These are phyloP conservation scores for Ommatoiulus sabulosus DNA, from an alignment of 2,888 invertebrate species.

Conservation along the genomic window DNA sequence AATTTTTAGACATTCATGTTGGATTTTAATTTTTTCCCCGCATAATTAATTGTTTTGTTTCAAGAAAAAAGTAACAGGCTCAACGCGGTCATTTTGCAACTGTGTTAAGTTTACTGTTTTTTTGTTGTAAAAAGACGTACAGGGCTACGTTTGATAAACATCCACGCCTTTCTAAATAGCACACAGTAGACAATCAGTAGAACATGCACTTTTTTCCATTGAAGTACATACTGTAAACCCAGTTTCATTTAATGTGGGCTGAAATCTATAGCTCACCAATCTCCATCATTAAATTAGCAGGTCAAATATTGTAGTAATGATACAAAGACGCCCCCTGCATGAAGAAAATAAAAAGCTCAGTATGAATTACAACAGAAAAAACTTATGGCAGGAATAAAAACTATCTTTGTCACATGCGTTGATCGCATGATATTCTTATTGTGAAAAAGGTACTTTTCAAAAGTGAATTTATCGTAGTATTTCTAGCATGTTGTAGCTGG, in stretches of 20 bases:
- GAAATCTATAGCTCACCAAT: not conserved
- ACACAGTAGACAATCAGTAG: constrained; percentile 47
- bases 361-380: too few species aligned
- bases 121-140: not conserved
- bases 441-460: too few species aligned
- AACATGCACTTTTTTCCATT: constrained; percentile 29
- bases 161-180: not conserved
- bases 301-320: too few species aligned
- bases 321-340: too few species aligned
- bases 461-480: too few species aligned
- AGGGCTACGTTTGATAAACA: not conserved
- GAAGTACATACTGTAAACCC: not conserved
- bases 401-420: too few species aligned
- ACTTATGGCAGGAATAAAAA: too few species aligned
- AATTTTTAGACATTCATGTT: constrained; percentile 26
- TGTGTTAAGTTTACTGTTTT: constrained; percentile 47
- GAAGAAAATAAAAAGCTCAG: too few species aligned
- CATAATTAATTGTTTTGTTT: constrained; percentile 42
- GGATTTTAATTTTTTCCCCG: constrained; percentile 20
- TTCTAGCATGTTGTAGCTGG: too few species aligned
- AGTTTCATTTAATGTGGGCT: too few species aligned
- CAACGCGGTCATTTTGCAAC: constrained; percentile 7
- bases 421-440: too few species aligned
- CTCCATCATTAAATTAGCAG: too few species aligned
- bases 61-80: constrained; percentile 33